Evolutionary conservation across 1,140 invertebrate genomes (phyloP), one percentile per base, ranked within the genome.

Genomic region (Sinonovacula constricta): DNA sequence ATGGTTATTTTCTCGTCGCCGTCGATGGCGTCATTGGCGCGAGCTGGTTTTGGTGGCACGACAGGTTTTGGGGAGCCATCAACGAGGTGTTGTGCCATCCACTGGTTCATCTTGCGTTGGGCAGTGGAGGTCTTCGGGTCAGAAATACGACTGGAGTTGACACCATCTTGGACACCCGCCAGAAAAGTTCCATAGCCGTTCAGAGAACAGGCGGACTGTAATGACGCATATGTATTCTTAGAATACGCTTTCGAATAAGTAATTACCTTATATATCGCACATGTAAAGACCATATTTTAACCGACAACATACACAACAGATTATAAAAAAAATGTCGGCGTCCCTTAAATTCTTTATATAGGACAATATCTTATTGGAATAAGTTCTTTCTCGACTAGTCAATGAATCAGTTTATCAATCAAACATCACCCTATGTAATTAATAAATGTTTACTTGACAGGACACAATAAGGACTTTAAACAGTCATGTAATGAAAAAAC

Each of bases 141-240:
- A 3, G 34, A 28, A 31, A 15, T 49, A 34, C 39, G 66, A 24
- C 28, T 54, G 22, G 54, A 69, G 15, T 71, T 65, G 30, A 22
- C 33, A 24, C 39, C 45, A 26, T 69, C 60, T 51, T 53, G 72
- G 72, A 88, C 83, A 28, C 75, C 82, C 34, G 83, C 83, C 34
- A 69, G 31, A 33, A 75, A 84, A 53, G 51, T 82, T 15, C 81
- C 83, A 59, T 82, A 82, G 4, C 81, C 81, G 34, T 84, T 80
- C 5, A 76, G 66, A 14, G 80, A 79, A 49, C 57, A 62, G 4
- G 74, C 74, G n/a, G 83, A 84, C 83, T 84, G 79, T 5, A 84
- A 80, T 22, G 34, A 62, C 72, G 69, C 54, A 24, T 30, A 59
- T 0, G n/a, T n/a, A n/a, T n/a, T n/a, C n/a, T n/a, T n/a, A n/a